These are phyloP conservation scores for Actinia equina DNA, from an alignment of 64 coral and sea anemone species.

Conservation along the genomic window DNA sequence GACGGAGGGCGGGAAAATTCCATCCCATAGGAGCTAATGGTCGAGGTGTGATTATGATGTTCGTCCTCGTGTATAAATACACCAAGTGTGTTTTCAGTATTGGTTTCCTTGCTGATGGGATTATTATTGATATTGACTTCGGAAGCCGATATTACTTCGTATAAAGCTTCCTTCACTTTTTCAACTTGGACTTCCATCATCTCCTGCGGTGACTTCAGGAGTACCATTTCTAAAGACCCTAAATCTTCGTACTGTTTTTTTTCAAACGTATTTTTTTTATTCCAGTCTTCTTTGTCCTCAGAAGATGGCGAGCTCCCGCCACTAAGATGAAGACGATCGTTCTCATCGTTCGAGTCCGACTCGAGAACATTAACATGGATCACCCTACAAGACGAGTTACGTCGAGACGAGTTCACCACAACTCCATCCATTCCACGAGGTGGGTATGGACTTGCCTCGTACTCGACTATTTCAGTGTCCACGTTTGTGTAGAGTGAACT, in stretches of 20 bases:
- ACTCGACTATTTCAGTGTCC: conserved; percentile 63
- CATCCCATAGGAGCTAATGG: background rate
- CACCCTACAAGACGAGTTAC: background rate
- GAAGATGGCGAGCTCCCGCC: conserved; percentile 43
- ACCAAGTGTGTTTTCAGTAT: background rate
- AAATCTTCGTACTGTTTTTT: conserved; percentile 40
- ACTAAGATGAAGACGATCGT: conserved; percentile 72
- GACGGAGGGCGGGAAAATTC: background rate
- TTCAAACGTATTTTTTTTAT: conserved; percentile 22
- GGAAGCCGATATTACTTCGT: conserved; percentile 61
- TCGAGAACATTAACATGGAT: conserved; percentile 31
- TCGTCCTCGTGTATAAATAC: background rate
- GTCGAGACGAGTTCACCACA: background rate
- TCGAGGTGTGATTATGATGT: background rate
- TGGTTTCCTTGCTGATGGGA: conserved; percentile 12
- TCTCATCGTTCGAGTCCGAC: conserved; percentile 48
- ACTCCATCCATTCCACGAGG: background rate
- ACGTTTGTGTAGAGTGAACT: conserved; percentile 46
- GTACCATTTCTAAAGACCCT: conserved; percentile 47
- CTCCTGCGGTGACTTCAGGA: conserved; percentile 36
- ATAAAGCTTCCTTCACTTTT: conserved; percentile 73
- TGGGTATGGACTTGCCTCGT: conserved; percentile 73
- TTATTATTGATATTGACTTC: conserved; percentile 27
- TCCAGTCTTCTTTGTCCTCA: conserved; percentile 55
- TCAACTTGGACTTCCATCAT: conserved; percentile 53